Evolutionary conservation across 2,797 vertebrate genomes (phyloP).

Genomic region (Epinephelus awoara): DNA sequence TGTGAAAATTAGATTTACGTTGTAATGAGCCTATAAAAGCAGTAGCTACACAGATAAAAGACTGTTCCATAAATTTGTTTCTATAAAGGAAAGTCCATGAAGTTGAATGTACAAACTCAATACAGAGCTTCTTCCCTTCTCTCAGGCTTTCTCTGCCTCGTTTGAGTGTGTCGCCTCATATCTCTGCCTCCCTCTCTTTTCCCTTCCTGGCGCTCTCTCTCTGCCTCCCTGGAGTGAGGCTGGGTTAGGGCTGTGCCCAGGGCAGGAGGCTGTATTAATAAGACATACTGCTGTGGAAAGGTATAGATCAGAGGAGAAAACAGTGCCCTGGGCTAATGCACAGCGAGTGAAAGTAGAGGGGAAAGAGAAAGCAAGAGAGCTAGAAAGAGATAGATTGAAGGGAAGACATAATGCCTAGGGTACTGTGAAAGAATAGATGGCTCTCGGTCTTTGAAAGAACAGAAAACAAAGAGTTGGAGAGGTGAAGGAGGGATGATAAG

Average conservation of each 20-base stretch:
- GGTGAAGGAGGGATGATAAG: conserved; percentile 61
- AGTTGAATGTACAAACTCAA: not conserved
- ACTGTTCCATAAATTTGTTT: not conserved
- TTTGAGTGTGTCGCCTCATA: not conserved
- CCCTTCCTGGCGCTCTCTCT: not conserved
- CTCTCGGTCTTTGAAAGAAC: conserved; percentile 51
- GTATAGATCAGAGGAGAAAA: conserved; percentile 76
- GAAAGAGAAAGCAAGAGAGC: conserved; percentile 25
- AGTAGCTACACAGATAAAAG: not conserved
- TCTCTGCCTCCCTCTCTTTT: conserved; percentile 23
- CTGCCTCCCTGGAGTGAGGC: conserved; percentile 49
- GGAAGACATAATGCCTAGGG: conserved; percentile 54
- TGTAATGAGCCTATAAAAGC: not conserved
- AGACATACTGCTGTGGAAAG: conserved; percentile 69
- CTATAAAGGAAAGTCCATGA: not conserved
- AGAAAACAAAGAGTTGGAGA: conserved; percentile 64
- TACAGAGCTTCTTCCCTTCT: not conserved
- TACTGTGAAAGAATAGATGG: conserved; percentile 54
- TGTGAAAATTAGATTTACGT: not conserved
- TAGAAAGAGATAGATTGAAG: conserved; percentile 52
- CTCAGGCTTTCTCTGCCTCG: not conserved
- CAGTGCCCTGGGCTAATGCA: conserved; percentile 66
- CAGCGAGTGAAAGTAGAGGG: conserved; percentile 45
- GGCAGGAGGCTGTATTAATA: conserved; percentile 75
- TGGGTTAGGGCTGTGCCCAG: conserved; percentile 64